Conservation (phyloP, 2,113 vertebrate species). For the Agapornis roseicollis region DNA sequence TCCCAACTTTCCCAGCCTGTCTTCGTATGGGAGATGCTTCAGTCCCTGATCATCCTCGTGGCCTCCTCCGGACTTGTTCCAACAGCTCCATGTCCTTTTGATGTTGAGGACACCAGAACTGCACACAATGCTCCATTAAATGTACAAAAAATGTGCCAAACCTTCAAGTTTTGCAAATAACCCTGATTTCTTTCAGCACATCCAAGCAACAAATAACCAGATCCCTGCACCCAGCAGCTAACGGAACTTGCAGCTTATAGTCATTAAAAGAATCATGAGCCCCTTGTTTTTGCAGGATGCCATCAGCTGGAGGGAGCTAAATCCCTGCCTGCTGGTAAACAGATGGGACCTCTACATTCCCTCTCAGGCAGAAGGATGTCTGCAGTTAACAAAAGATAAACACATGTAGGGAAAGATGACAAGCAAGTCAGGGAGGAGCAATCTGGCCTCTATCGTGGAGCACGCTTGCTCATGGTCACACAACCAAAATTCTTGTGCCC, state of each 20-base stretch:
- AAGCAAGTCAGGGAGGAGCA: not conserved
- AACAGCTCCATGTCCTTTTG: not conserved
- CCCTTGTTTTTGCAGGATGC: not conserved
- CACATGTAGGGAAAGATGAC: not conserved
- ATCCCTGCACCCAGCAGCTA: not conserved
- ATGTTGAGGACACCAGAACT: not conserved
- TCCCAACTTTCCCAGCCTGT: not conserved
- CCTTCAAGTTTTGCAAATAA: rapidly evolving
- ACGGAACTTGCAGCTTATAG: rapidly evolving
- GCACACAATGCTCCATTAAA: rapidly evolving
- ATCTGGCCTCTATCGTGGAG: not conserved
- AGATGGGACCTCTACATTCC: not conserved
- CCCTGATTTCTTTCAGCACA: not conserved
- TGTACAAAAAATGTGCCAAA: rapidly evolving
- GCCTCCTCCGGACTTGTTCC: not conserved
- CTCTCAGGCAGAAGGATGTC: not conserved
- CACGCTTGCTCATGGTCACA: rapidly evolving
- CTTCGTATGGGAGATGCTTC: not conserved
- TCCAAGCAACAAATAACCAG: not conserved
- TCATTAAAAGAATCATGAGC: not conserved
- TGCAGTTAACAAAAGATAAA: not conserved
- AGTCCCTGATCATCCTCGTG: not conserved
- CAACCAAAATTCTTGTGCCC: not conserved
- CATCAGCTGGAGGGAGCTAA: not conserved
- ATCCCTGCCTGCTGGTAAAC: not conserved